Conservation (phyloP, 2,888 invertebrate species). For the Drosophila nr. medialis region DNA sequence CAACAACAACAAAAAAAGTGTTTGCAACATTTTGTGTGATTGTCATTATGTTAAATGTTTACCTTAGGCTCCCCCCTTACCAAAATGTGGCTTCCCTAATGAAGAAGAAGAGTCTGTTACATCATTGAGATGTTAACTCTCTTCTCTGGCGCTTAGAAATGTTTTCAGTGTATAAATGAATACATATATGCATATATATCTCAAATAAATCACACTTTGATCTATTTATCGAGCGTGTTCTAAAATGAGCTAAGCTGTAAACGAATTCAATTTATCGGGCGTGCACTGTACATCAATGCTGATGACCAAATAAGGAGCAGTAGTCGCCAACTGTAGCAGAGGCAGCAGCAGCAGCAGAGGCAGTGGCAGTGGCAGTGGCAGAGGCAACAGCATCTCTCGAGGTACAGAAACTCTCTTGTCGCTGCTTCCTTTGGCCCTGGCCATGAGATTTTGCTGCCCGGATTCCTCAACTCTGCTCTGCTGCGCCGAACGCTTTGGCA, state of each 20-base stretch:
- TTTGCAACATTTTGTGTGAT: background rate
- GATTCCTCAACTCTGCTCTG: constrained; percentile 4
- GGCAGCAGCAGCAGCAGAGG: too few species aligned
- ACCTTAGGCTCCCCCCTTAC: too few species aligned
- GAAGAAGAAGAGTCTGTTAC: background rate
- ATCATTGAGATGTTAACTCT: background rate
- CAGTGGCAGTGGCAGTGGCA: background rate
- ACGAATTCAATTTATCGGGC: background rate
- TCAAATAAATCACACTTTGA: background rate
- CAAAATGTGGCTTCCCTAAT: background rate
- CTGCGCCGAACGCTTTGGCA: constrained; percentile 12
- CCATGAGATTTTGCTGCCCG: constrained; percentile 19
- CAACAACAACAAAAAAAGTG: background rate
- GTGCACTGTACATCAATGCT: constrained; percentile 5
- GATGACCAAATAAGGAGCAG: constrained; percentile 10
- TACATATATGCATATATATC: too few species aligned
- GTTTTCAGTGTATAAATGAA: too few species aligned
- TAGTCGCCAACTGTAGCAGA: background rate
- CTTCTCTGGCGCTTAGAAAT: too few species aligned
- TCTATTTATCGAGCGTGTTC: background rate
- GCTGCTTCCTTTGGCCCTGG: constrained; percentile 17
- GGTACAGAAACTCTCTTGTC: constrained; percentile 19
- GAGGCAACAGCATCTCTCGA: background rate
- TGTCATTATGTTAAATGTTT: background rate
- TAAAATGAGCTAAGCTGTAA: background rate